A percentile compares a stretch with the other conserved stretches of the same genome.
Conservation (phyloP, 2,113 vertebrate species). For the Ctenomys sociabilis region DNA sequence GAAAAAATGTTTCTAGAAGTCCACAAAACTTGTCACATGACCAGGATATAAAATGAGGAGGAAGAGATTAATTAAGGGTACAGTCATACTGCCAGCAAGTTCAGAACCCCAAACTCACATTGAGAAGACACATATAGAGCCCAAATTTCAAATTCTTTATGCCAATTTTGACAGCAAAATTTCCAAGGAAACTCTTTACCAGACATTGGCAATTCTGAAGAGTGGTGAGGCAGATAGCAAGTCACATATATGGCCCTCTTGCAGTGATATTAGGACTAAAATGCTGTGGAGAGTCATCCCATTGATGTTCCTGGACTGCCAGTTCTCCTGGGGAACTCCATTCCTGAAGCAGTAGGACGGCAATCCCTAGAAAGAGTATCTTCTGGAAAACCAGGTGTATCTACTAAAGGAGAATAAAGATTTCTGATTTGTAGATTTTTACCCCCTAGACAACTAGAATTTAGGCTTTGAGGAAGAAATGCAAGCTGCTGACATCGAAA, state of each 20-base stretch:
- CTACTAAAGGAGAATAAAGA: not conserved
- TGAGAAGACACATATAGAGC: not conserved
- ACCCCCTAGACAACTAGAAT: not conserved
- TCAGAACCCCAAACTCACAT: not conserved
- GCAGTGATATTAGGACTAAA: not conserved
- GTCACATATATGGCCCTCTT: not conserved
- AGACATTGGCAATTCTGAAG: constrained; percentile 43
- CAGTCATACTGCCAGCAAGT: not conserved
- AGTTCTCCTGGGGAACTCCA: not conserved
- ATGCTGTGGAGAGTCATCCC: not conserved
- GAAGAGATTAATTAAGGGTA: constrained; percentile 2
- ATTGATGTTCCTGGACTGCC: not conserved
- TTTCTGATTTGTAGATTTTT: constrained; percentile 51
- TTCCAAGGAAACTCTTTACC: not conserved
- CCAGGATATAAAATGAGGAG: not conserved
- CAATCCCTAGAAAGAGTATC: not conserved
- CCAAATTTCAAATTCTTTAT: not conserved
- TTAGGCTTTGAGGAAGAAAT: constrained; percentile 17
- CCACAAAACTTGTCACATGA: not conserved
- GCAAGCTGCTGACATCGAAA: not conserved
- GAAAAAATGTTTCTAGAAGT: constrained; percentile 45
- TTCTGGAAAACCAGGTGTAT: not conserved
- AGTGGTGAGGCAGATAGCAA: not conserved
- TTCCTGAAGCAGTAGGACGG: not conserved
- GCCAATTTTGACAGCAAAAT: constrained; percentile 49